Evolutionary conservation across 2,888 invertebrate genomes (phyloP).

Genomic region (Augochlorella aurata): DNA sequence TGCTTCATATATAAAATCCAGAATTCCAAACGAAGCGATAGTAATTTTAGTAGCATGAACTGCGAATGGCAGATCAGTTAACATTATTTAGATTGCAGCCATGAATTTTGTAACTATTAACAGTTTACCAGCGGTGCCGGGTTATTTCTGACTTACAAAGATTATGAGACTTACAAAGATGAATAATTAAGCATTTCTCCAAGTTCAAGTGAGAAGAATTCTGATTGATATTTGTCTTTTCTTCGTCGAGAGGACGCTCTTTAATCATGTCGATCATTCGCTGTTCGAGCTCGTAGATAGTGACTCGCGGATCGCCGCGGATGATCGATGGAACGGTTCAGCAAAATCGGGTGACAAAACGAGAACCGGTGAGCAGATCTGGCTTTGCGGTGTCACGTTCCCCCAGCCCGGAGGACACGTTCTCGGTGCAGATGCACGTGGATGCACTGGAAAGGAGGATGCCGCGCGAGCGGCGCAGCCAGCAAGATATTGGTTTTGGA

Average conservation of each 20-base stretch:
- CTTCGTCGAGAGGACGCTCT: not conserved
- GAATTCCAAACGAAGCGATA: too few relatives aligned
- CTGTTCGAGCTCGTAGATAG: not conserved
- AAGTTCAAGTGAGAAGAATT: too few relatives aligned
- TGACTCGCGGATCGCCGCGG: not conserved
- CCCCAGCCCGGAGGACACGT: constrained; percentile 62
- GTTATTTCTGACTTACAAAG: too few relatives aligned
- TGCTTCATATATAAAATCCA: too few relatives aligned
- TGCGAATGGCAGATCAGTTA: too few relatives aligned
- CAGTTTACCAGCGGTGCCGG: too few relatives aligned
- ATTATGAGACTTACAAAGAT: too few relatives aligned
- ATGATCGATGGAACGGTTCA: not conserved
- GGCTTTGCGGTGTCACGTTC: constrained; percentile 70
- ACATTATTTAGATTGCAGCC: too few relatives aligned
- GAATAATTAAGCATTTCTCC: too few relatives aligned
- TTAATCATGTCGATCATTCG: not conserved
- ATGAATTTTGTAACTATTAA: too few relatives aligned
- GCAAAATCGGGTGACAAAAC: not conserved
- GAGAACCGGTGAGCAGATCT: not conserved
- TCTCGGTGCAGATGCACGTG: constrained; percentile 60
- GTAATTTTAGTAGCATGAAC: too few relatives aligned
- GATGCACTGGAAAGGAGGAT: constrained; percentile 59
- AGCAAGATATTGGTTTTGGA: constrained; percentile 56
- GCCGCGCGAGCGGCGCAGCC: constrained; percentile 19
- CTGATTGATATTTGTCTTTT: too few relatives aligned